Conservation (phyloP, 2,888 invertebrate species). For the Carcina quercana region DNA sequence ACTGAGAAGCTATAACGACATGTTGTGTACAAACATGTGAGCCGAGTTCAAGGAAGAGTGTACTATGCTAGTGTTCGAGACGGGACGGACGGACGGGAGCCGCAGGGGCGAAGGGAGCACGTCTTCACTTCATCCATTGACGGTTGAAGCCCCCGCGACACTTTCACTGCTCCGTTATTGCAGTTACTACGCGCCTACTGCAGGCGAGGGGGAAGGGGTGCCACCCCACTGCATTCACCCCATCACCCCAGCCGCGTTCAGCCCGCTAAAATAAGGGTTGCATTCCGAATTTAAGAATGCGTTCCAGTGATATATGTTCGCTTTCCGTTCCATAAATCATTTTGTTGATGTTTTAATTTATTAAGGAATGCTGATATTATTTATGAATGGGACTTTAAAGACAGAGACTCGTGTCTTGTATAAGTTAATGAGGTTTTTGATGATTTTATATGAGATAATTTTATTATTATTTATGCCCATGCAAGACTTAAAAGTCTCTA, state of each 20-base stretch:
- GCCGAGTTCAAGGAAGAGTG: constrained; percentile 39
- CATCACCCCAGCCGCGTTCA: constrained; percentile 46
- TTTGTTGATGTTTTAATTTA: background rate
- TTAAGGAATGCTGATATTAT: background rate
- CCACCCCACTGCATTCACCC: constrained; percentile 67
- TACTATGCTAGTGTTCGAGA: constrained; percentile 66
- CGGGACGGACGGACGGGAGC: no score
- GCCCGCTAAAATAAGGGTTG: constrained; percentile 53
- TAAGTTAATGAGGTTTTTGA: no score
- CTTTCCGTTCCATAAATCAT: background rate
- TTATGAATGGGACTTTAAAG: background rate
- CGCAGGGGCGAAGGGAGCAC: constrained; percentile 67
- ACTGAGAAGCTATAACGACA: constrained; percentile 6
- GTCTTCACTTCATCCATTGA: constrained; percentile 74
- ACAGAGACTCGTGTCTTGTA: no score
- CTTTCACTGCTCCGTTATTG: constrained; percentile 74
- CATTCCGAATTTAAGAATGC: constrained; percentile 52
- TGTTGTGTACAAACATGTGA: constrained; percentile 10
- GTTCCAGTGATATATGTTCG: constrained; percentile 24
- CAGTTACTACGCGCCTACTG: constrained; percentile 72
- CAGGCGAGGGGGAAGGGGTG: constrained; percentile 44
- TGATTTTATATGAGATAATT: no score
- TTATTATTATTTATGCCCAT: no score
- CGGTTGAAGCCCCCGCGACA: constrained; percentile 73
- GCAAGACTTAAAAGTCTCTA: no score